These are phyloP conservation scores for Strigamia maritima DNA, from an alignment of 2,888 invertebrate genomes.

Conservation along the genomic window DNA sequence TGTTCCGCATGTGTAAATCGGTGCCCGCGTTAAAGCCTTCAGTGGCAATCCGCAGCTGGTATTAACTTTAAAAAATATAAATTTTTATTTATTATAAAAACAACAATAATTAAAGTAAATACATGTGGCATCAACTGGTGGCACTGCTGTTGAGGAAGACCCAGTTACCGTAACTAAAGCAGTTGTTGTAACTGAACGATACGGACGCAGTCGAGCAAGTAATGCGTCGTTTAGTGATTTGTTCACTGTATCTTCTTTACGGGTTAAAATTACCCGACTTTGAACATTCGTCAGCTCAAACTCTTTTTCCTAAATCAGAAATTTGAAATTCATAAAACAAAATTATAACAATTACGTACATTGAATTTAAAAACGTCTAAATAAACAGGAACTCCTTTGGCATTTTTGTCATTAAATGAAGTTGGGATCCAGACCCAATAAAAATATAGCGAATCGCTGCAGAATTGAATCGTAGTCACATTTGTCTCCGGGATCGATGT, in stretches of 20 bases:
- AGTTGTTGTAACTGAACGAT: conserved; percentile 47
- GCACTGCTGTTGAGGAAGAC: conserved; percentile 38
- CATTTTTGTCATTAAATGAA: conserved; percentile 46
- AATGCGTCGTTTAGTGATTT: conserved; percentile 50
- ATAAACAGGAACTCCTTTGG: conserved; percentile 49
- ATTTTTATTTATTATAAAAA: too few species aligned
- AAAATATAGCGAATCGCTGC: conserved; percentile 50
- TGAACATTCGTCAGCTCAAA: conserved; percentile 34
- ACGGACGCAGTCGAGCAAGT: conserved; percentile 49
- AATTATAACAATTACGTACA: conserved; percentile 44
- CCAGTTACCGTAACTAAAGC: conserved; percentile 50
- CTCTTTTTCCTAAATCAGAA: background rate
- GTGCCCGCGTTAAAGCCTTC: conserved; percentile 48
- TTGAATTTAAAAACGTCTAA: conserved; percentile 47
- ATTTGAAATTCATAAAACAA: background rate
- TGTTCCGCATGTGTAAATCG: conserved; percentile 50
- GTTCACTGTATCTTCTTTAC: conserved; percentile 48
- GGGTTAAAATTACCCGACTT: conserved; percentile 46
- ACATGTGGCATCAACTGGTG: background rate
- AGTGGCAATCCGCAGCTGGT: conserved; percentile 49
- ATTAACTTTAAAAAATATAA: conserved; percentile 42
- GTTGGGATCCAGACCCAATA: conserved; percentile 51
- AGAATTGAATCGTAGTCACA: conserved; percentile 49
- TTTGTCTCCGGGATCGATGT: conserved; percentile 38
- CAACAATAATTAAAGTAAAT: background rate